These are phyloP conservation scores for Pomatostomus ruficeps DNA, from an alignment of 2,113 vertebrate genomes.

Conservation along the genomic window DNA sequence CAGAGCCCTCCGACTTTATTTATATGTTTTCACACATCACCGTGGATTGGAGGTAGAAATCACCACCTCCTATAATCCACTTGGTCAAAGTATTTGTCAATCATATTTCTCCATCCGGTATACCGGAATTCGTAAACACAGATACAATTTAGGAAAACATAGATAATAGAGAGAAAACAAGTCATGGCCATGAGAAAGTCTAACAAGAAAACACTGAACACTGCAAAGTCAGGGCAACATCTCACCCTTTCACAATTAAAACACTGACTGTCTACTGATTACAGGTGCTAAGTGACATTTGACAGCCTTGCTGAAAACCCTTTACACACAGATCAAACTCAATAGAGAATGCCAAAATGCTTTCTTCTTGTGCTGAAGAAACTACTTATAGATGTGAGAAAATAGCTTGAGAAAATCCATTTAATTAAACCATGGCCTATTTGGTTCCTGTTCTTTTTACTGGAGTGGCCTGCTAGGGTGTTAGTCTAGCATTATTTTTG, in stretches of 20 bases:
- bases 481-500: background rate
- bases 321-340: background rate
- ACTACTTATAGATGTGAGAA: background rate
- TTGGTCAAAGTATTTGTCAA: no score
- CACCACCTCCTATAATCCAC: no score
- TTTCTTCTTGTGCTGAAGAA: background rate
- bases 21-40: no score
- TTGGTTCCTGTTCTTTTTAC: background rate
- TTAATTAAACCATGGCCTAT: background rate
- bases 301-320: background rate
- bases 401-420: background rate
- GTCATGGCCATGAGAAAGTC: no score
- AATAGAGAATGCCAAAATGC: background rate
- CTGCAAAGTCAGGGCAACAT: no score
- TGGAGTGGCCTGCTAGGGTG: background rate
- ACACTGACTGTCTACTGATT: background rate
- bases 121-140: no score
- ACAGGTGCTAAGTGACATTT: background rate
- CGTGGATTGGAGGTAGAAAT: no score
- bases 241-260: background rate
- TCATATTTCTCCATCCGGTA: no score
- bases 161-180: no score
- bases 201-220: no score
- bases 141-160: no score
- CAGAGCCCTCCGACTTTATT: no score